phyloP scores from a whole-genome alignment of 2,888 invertebrate genomes.

The Crematogaster levior region DNA sequence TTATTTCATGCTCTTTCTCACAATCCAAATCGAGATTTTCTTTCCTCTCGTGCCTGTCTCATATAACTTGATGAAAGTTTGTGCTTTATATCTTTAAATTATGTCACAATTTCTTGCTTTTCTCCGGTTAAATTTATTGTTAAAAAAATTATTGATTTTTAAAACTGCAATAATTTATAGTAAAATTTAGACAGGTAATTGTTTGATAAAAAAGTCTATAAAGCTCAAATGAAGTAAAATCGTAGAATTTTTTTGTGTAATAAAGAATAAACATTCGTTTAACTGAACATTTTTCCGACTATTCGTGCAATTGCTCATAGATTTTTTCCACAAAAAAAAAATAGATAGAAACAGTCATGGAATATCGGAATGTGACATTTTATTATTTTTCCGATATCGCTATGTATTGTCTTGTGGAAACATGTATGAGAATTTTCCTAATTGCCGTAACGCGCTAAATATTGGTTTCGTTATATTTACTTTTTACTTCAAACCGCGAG shows the following conservation, averaged over 20 bases:
- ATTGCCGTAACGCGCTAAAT: slow-evolving; percentile 34
- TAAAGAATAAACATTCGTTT: slow-evolving; percentile 8
- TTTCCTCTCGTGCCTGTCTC: background rate
- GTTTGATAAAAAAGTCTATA: background rate
- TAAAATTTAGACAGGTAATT: background rate
- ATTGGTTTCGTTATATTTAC: slow-evolving; percentile 39
- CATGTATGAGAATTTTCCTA: slow-evolving; percentile 29
- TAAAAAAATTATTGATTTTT: background rate
- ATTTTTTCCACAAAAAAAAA: slow-evolving; percentile 12
- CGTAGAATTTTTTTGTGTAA: background rate
- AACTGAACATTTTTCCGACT: background rate
- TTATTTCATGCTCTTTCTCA: slow-evolving; percentile 22
- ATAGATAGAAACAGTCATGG: slow-evolving; percentile 14
- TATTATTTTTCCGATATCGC: slow-evolving; percentile 46
- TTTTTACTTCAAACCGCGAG: background rate
- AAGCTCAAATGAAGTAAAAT: slow-evolving; percentile 1
- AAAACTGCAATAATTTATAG: background rate
- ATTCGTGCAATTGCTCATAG: background rate
- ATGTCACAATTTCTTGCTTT: background rate
- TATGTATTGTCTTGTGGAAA: slow-evolving; percentile 33
- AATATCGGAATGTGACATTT: slow-evolving; percentile 6
- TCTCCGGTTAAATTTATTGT: background rate
- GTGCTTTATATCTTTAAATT: background rate
- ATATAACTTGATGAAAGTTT: background rate
- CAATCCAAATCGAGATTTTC: background rate